Conservation (phyloP, 2,888 invertebrate species). For the Tolmerus cingulatus region DNA sequence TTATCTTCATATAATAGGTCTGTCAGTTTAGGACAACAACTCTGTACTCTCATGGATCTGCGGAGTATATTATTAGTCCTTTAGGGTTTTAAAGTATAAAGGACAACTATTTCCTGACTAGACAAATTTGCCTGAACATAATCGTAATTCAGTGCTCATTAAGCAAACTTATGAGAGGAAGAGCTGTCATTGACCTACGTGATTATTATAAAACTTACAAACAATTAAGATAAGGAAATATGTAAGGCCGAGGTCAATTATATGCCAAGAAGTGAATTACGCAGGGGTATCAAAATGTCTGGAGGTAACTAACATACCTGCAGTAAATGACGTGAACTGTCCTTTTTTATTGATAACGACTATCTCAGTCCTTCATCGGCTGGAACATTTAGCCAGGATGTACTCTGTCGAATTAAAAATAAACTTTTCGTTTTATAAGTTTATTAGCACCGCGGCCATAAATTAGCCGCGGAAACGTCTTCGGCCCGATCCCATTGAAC, state of each 20-base stretch:
- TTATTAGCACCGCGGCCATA: background rate
- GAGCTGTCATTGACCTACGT: no score
- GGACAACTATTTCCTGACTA: no score
- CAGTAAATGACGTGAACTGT: background rate
- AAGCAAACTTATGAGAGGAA: no score
- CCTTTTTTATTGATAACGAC: background rate
- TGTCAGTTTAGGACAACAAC: no score
- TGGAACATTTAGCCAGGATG: background rate
- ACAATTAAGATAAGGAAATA: background rate
- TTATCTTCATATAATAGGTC: no score
- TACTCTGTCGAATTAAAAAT: background rate
- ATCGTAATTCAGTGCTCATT: no score
- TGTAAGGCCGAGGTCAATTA: background rate
- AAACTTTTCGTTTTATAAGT: background rate
- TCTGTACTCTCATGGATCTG: no score
- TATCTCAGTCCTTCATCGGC: background rate
- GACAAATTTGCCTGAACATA: no score
- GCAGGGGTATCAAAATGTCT: background rate
- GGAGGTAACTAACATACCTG: background rate
- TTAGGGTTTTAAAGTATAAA: no score
- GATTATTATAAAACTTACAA: background rate
- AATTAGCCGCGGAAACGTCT: background rate
- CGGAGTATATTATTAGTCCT: no score
- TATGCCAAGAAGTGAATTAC: background rate
- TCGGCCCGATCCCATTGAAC: background rate